Conservation (phyloP, 1,140 invertebrate species). For the Geopemphigus sp. region DNA sequence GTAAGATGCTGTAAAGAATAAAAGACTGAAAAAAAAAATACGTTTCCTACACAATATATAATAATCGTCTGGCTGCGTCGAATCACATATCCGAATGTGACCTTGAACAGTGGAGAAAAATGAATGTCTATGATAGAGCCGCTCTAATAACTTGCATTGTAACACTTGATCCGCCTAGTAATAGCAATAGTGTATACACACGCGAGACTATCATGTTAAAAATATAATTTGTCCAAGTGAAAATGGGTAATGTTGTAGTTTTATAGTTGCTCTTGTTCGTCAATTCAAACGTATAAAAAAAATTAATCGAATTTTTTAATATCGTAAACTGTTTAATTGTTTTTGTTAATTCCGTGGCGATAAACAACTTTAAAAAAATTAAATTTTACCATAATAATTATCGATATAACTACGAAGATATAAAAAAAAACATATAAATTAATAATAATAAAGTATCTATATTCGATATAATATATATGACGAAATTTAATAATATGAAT, state of each 20-base stretch:
- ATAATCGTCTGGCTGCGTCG: conserved; percentile 3
- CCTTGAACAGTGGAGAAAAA: conserved; percentile 21
- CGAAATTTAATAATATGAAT: too few relatives aligned
- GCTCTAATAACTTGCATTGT: conserved; percentile 27
- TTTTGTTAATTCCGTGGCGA: too few relatives aligned
- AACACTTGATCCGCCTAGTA: background rate
- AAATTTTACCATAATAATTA: too few relatives aligned
- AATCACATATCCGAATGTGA: background rate
- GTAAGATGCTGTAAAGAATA: background rate
- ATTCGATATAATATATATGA: too few relatives aligned
- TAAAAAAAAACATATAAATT: too few relatives aligned
- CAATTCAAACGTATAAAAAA: background rate
- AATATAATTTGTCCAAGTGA: background rate
- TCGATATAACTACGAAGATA: too few relatives aligned
- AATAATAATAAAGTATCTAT: too few relatives aligned
- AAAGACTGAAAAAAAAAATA: background rate
- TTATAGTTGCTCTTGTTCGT: background rate
- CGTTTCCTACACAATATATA: background rate
- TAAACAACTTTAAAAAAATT: too few relatives aligned
- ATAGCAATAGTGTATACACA: background rate
- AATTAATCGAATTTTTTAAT: background rate
- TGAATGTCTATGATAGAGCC: conserved; percentile 14
- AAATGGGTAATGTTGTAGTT: background rate
- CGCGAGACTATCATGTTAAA: conserved; percentile 4
- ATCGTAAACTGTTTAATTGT: too few relatives aligned